Evolutionary conservation across 2,797 vertebrate species (phyloP).

Genomic region (Alca torda): DNA sequence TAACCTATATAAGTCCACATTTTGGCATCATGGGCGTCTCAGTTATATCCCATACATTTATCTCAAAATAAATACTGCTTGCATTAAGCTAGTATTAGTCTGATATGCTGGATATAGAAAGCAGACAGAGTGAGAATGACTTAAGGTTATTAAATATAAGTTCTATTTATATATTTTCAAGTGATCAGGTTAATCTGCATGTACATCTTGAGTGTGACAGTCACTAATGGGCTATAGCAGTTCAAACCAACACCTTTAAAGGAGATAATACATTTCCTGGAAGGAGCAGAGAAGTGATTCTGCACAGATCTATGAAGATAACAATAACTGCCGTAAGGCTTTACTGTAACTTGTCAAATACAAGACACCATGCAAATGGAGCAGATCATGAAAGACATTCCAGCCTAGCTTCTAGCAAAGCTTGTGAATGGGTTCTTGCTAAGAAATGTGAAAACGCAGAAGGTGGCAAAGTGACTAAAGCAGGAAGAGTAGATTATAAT

Average conservation of each 20-base stretch:
- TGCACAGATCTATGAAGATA: not conserved
- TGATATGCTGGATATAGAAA: not conserved
- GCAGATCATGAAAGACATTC: not conserved
- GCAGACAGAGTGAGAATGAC: not conserved
- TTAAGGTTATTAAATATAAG: not conserved
- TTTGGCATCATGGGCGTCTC: not conserved
- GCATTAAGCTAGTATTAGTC: not conserved
- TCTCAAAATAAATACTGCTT: not conserved
- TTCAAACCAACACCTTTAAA: not conserved
- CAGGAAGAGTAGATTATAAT: not conserved
- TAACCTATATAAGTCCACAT: not conserved
- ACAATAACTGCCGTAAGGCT: not conserved
- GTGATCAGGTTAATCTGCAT: not conserved
- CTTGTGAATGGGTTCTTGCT: not conserved
- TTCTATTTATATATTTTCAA: not conserved
- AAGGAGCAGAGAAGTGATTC: not conserved
- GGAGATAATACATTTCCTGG: not conserved
- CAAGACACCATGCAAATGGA: not conserved
- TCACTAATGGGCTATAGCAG: not conserved
- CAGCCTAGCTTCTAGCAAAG: not conserved
- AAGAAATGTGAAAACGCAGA: not conserved
- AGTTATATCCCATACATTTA: not conserved
- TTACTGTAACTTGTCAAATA: not conserved
- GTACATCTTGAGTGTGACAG: not conserved
- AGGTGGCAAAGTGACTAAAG: not conserved